Percentiles rank a stretch among this genome's conserved stretches.
These are phyloP conservation scores for Callorhinus ursinus DNA, from an alignment of 2,113 vertebrate species.

Conservation along the genomic window DNA sequence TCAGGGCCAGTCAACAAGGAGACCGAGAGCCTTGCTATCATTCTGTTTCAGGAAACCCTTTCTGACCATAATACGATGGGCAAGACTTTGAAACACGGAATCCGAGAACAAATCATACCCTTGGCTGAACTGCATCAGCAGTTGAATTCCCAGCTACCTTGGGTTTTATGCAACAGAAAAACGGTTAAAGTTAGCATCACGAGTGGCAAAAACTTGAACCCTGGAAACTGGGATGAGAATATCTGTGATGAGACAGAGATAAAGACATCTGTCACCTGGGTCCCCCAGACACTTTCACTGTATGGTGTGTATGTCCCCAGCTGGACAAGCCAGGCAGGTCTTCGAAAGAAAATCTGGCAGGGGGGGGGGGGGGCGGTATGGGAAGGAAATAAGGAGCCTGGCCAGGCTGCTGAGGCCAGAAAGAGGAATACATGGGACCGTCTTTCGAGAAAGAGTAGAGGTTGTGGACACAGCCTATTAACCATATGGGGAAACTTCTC, in stretches of 20 bases:
- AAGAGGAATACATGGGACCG: neutral
- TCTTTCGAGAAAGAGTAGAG: neutral
- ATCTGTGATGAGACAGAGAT: neutral
- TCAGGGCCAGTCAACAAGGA: neutral
- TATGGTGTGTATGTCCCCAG: neutral
- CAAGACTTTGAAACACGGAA: neutral
- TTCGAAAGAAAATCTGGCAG: neutral
- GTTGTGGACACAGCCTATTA: neutral
- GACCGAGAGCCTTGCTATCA: neutral
- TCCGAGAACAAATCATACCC: neutral
- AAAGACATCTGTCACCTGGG: neutral
- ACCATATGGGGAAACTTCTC: neutral
- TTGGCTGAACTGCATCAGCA: neutral
- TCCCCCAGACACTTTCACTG: neutral
- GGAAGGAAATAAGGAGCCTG: neutral
- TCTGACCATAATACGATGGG: neutral
- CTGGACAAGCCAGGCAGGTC: neutral
- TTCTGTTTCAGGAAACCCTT: neutral
- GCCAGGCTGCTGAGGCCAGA: neutral
- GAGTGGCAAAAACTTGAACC: neutral
- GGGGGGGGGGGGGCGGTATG: no score
- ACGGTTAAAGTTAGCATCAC: neutral
- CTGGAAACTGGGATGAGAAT: neutral
- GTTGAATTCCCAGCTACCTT: neutral
- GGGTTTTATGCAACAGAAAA: neutral